Evolutionary conservation across 2,113 vertebrate genomes (phyloP).

Genomic region (Varanus salvator): DNA sequence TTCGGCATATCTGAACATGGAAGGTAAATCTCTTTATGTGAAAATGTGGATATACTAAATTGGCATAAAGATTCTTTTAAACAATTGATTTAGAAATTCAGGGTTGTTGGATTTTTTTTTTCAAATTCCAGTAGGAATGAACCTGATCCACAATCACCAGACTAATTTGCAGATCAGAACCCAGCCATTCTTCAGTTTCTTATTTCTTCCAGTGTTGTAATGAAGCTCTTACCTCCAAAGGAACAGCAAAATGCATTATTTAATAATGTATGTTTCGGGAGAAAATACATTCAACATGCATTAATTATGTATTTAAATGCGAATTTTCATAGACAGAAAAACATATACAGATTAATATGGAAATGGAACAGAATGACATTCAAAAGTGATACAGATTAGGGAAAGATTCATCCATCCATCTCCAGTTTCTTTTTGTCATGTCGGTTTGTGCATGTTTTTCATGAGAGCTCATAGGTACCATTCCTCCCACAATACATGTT

Average conservation of each 20-base stretch:
- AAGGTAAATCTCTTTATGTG: neutral
- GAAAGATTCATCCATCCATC: neutral
- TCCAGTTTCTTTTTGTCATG: neutral
- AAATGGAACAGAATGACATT: neutral
- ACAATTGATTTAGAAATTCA: too few relatives aligned
- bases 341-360: neutral
- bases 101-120: too few relatives aligned
- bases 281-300: neutral
- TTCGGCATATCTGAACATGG: conserved; percentile 5
- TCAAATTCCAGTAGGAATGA: too few relatives aligned
- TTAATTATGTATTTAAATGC: neutral
- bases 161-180: neutral
- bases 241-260: neutral
- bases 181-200: neutral
- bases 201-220: too few relatives aligned
- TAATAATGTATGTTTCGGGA: neutral
- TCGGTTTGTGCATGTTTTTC: neutral
- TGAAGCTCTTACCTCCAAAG: neutral
- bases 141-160: too few relatives aligned
- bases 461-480: neutral
- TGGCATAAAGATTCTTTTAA: neutral
- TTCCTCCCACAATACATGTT: neutral
- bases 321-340: neutral
- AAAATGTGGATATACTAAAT: conserved; percentile 3
- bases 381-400: neutral